A percentile compares a stretch with the other conserved stretches of the same genome.
These are phyloP conservation scores for Oreochromis niloticus DNA, from an alignment of 2,113 vertebrate species.

Conservation along the genomic window DNA sequence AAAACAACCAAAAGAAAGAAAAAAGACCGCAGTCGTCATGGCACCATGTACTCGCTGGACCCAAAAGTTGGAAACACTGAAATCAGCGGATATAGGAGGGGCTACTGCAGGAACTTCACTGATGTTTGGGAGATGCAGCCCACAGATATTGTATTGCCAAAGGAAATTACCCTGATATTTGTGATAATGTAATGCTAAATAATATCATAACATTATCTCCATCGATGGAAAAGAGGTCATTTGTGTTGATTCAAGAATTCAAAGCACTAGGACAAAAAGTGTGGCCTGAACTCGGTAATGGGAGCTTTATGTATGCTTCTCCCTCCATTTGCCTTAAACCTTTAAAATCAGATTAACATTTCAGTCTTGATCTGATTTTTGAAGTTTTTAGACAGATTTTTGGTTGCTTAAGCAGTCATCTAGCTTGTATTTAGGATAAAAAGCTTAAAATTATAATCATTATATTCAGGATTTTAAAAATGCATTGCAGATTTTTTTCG, in stretches of 20 bases:
- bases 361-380: not conserved
- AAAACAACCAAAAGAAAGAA: not conserved
- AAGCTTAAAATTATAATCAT: not conserved
- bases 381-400: not conserved
- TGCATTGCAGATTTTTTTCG: not conserved
- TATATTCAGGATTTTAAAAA: not conserved
- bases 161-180: not conserved
- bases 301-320: not conserved
- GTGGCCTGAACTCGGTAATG: not conserved
- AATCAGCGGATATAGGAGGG: not conserved
- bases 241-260: not conserved
- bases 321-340: not conserved
- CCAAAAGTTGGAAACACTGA: not conserved
- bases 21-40: not conserved
- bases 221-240: not conserved
- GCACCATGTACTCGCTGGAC: not conserved
- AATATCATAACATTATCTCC: not conserved
- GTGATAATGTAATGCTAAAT: not conserved
- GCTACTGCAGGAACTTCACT: not conserved
- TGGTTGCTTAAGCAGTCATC: not conserved
- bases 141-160: not conserved
- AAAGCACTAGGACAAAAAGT: not conserved
- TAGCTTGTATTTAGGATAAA: not conserved
- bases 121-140: not conserved
- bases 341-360: not conserved